Percentiles rank a stretch among this genome's conserved stretches.
Evolutionary conservation across 2,113 vertebrate genomes (phyloP).

Genomic region (Cyanoramphus novaezelandiae): DNA sequence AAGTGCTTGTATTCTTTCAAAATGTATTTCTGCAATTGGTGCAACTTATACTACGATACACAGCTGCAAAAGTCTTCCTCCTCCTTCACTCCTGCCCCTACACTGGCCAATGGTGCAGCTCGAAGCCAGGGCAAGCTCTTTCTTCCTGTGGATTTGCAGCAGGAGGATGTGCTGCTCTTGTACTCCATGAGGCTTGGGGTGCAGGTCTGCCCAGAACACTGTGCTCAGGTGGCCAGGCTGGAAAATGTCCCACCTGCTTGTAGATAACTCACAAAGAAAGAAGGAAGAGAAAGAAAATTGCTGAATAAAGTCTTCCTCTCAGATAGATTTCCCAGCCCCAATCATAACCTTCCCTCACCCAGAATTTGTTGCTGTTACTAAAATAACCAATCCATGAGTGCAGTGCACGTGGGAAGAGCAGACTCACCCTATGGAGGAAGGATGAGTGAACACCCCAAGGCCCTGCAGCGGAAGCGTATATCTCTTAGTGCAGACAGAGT

Average conservation of each 20-base stretch:
- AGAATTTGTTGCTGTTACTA: not conserved
- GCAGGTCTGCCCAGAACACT: not conserved
- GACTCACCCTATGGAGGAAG: rapidly evolving
- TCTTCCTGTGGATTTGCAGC: not conserved
- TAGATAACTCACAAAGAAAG: not conserved
- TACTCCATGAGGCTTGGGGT: rapidly evolving
- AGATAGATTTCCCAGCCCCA: not conserved
- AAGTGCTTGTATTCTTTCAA: not conserved
- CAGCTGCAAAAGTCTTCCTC: not conserved
- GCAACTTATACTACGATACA: not conserved
- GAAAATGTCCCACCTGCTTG: not conserved
- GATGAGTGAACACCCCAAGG: not conserved
- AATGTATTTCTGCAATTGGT: not conserved
- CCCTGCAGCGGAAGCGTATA: not conserved
- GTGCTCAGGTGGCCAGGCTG: not conserved
- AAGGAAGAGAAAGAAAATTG: not conserved
- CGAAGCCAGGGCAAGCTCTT: not conserved
- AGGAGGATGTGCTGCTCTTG: not conserved
- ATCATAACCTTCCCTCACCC: not conserved
- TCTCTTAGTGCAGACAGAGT: not conserved
- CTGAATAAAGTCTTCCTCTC: not conserved
- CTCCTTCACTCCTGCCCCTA: not conserved
- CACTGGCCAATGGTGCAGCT: not conserved
- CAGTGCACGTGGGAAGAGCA: not conserved
- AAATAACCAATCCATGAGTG: not conserved